Percentiles rank a stretch among this genome's conserved stretches.
phyloP scores from a whole-genome alignment of 30 jellyfish, hydroid and myxozoan species.

The Phacellophora camtschatica region DNA sequence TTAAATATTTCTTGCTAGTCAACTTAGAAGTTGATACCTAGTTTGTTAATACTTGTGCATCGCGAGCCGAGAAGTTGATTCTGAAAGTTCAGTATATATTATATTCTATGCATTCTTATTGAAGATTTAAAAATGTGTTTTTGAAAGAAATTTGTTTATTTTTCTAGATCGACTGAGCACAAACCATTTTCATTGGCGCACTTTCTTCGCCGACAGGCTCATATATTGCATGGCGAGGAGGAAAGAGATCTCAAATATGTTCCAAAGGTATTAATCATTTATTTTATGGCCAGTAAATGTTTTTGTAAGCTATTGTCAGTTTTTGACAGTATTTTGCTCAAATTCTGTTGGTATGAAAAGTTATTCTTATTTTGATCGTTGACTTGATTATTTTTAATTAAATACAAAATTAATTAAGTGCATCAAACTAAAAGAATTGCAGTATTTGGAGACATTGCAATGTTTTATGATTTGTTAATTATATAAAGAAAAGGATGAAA shows the following conservation, averaged over 20 bases:
- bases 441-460: too few species aligned
- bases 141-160: neutral
- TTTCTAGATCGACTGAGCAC: neutral
- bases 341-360: neutral
- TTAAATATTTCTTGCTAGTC: too few species aligned
- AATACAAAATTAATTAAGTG: too few species aligned
- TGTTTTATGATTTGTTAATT: too few species aligned
- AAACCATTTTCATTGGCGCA: constrained; percentile 62
- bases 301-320: neutral
- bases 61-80: too few species aligned
- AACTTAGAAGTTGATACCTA: too few species aligned
- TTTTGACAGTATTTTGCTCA: neutral
- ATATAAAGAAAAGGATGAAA: too few species aligned
- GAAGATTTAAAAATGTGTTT: too few species aligned
- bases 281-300: neutral
- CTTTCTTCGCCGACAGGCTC: constrained; percentile 77
- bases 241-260: constrained; percentile 79
- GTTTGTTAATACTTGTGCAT: too few species aligned
- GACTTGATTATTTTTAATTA: neutral
- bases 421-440: too few species aligned
- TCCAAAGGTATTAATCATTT: constrained; percentile 81
- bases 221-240: constrained; percentile 90
- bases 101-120: neutral
- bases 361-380: neutral
- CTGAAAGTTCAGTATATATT: neutral